These are phyloP conservation scores for Sinocyclocheilus rhinocerous DNA, from an alignment of 2,113 vertebrate genomes.

Conservation along the genomic window DNA sequence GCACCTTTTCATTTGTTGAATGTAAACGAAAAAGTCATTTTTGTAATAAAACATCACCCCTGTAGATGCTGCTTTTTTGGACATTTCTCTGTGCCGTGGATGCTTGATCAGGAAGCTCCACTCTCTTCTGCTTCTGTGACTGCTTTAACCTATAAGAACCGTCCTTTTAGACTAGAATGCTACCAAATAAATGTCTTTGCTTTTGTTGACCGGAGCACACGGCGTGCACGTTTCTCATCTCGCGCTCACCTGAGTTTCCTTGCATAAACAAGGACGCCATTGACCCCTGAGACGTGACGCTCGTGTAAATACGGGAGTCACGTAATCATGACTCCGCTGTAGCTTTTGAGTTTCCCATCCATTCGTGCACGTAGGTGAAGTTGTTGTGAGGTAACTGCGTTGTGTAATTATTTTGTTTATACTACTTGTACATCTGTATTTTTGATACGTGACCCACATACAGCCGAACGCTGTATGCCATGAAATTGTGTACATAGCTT, in stretches of 20 bases:
- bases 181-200: conserved; percentile 60
- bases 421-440: conserved; percentile 73
- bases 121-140: conserved; percentile 66
- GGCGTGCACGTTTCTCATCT: too few relatives aligned
- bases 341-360: conserved; percentile 60
- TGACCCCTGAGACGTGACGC: conserved; percentile 45
- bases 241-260: conserved; percentile 9
- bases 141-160: conserved; percentile 63
- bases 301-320: conserved; percentile 58
- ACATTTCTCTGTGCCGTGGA: conserved; percentile 69
- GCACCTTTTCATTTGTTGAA: conserved; percentile 71
- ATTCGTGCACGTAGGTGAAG: conserved; percentile 60
- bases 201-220: conserved; percentile 43
- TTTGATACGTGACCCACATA: conserved; percentile 74
- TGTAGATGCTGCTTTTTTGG: conserved; percentile 79
- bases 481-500: conserved; percentile 72
- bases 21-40: conserved; percentile 67
- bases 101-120: conserved; percentile 54
- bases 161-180: conserved; percentile 58
- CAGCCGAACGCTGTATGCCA: conserved; percentile 58
- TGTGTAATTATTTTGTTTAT: conserved; percentile 67
- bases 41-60: conserved; percentile 55
- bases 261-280: conserved; percentile 22
- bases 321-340: conserved; percentile 57
- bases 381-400: conserved; percentile 64